Percentiles rank a stretch among this genome's conserved stretches.
phyloP scores from a whole-genome alignment of 2,113 vertebrate species.

The Procavia capensis region DNA sequence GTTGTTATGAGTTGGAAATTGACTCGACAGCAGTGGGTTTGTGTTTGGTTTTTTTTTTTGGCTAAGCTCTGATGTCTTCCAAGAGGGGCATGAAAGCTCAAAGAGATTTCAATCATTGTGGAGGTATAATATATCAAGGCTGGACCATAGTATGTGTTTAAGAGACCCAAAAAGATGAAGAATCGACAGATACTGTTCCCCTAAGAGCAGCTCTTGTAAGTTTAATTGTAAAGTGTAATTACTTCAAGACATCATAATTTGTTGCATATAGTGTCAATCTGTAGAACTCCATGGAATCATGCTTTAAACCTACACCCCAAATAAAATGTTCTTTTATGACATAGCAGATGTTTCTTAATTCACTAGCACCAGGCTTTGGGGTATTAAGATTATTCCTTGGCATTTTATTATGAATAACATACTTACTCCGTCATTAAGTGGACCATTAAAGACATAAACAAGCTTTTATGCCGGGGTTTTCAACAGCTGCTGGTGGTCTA shows the following conservation, averaged over 20 bases:
- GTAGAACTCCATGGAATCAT: conserved; percentile 78
- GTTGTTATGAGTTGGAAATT: no score
- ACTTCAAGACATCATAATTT: conserved; percentile 80
- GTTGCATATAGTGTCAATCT: conserved; percentile 81
- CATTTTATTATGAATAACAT: conserved; percentile 92
- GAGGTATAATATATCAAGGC: background rate
- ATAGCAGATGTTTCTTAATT: conserved; percentile 92
- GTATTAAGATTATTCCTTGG: conserved; percentile 89
- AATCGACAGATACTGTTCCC: background rate
- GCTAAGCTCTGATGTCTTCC: background rate
- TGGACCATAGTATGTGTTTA: background rate
- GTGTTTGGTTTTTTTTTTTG: no score
- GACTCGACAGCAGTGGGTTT: no score
- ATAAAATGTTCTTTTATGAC: conserved; percentile 87
- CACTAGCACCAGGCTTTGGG: conserved; percentile 88
- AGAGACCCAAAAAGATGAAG: background rate
- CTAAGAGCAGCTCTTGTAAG: conserved; percentile 60
- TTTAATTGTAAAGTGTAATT: conserved; percentile 80
- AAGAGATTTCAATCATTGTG: background rate
- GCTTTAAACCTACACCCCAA: conserved; percentile 84
- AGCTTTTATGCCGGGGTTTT: conserved; percentile 90
- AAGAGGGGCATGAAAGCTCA: background rate
- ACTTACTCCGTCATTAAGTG: conserved; percentile 90
- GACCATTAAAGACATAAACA: conserved; percentile 94
- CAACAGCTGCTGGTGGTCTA: conserved; percentile 91